phyloP scores from a whole-genome alignment of 1,140 invertebrate genomes.

The Cydia amplana region DNA sequence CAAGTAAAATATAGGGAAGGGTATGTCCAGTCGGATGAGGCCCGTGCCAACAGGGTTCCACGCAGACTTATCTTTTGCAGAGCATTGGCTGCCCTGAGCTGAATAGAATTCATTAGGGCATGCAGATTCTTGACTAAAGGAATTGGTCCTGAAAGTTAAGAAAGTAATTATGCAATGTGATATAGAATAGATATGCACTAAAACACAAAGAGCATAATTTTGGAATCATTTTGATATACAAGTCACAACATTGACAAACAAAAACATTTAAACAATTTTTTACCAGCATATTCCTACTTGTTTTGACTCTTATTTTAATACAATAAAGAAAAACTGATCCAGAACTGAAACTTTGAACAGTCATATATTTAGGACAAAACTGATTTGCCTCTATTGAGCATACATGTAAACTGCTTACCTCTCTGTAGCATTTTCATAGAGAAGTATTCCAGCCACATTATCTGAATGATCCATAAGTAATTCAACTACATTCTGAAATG shows the following conservation, averaged over 20 bases:
- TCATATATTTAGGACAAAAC: no score
- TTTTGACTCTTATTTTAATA: no score
- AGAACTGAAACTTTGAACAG: no score
- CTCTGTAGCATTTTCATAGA: constrained; percentile 74
- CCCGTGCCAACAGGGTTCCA: constrained; percentile 91
- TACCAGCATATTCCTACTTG: no score
- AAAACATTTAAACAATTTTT: no score
- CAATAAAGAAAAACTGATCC: no score
- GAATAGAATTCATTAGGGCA: constrained; percentile 92
- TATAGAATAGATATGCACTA: neutral
- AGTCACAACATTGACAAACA: no score
- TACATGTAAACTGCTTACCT: constrained; percentile 50
- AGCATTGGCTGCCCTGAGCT: constrained; percentile 63
- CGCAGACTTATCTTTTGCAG: constrained; percentile 64
- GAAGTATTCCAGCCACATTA: constrained; percentile 80
- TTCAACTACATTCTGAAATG: constrained; percentile 81
- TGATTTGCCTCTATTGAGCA: no score
- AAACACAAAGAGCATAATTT: no score
- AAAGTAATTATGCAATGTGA: neutral
- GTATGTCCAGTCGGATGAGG: constrained; percentile 88
- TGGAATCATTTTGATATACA: no score
- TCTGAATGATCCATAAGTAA: constrained; percentile 72
- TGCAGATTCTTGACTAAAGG: constrained; percentile 86
- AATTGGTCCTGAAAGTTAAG: constrained; percentile 59
- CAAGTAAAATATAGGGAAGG: constrained; percentile 92